Evolutionary conservation across 2,888 invertebrate genomes (phyloP), one percentile per base, ranked within the genome.

Genomic region (Endotricha flammealis): DNA sequence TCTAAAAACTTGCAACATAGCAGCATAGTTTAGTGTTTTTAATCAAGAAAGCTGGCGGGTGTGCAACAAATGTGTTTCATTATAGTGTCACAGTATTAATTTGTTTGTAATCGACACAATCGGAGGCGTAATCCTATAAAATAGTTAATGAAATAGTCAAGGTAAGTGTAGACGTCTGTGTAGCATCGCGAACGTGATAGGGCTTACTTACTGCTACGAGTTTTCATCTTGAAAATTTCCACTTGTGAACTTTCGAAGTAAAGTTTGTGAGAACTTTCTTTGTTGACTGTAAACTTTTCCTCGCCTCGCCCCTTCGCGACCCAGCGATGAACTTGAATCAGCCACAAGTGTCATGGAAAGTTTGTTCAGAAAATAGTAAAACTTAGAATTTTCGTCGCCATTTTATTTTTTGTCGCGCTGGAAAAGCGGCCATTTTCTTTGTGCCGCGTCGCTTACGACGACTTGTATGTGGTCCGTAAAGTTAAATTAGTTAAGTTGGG

Each of bases 381-480:
- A 85, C 79, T 86, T 86, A 76, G 85, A 80, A 86, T 87, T 87
- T 87, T 87, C 87, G 87, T 87, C 87, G 87, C 87, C 87, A 87
- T 87, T 87, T 87, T 87, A 87, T 83, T 87, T 87, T 87, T 87
- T 87, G 86, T 86, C 83, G 85, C 75, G 87, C 85, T 87, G 87
- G 87, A 87, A 87, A 87, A 87, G 87, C 87, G 87, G 87, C 87
- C 87, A 87, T 87, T 87, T 87, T 87, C 87, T 87, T 85, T 85
- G 81, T 86, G 87, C 87, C 87, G 87, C 87, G 87, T 87, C 87
- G 87, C 79, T 81, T 81, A 82, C 77, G 72, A 74, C 70, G 69
- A 69, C 63, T 71, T 66, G 64, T 79, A 80, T 77, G 81, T 78
- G 81, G 79, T 81, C 80, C 73, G 46, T 71, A 78, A 83, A 86